Evolutionary conservation across 2,797 vertebrate species (phyloP).

Genomic region (Denticeps clupeoides): DNA sequence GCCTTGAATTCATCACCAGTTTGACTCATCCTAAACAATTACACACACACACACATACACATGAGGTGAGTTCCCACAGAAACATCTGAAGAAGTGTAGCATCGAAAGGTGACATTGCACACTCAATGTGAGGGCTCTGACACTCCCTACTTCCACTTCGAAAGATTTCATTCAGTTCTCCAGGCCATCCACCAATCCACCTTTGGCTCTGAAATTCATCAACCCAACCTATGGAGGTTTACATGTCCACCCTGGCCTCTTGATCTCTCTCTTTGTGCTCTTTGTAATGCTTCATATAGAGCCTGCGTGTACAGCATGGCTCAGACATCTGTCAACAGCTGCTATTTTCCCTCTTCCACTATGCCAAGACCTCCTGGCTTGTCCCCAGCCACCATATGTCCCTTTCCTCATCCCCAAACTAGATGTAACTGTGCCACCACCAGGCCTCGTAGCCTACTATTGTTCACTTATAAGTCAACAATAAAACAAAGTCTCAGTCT

Average conservation of each 20-base stretch:
- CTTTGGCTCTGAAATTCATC: background rate
- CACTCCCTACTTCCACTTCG: too few relatives aligned
- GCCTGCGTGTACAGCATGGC: constrained; percentile 10
- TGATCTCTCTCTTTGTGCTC: constrained; percentile 17
- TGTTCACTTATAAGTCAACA: too few relatives aligned
- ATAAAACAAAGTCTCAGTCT: too few relatives aligned
- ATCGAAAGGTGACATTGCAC: too few relatives aligned
- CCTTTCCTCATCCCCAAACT: background rate
- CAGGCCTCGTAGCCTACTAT: too few relatives aligned
- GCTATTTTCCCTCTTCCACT: constrained; percentile 19
- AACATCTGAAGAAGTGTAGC: too few relatives aligned
- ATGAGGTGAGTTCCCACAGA: too few relatives aligned
- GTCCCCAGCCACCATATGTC: background rate
- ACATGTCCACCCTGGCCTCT: background rate
- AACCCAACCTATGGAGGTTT: background rate
- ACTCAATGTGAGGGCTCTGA: too few relatives aligned
- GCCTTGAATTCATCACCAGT: too few relatives aligned
- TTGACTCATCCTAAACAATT: background rate
- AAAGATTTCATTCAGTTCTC: too few relatives aligned
- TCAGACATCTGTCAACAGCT: constrained; percentile 36
- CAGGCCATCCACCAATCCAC: too few relatives aligned
- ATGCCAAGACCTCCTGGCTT: background rate
- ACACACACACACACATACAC: background rate
- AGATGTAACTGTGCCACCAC: too few relatives aligned
- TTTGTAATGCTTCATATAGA: constrained; percentile 25